Percentiles rank a stretch among this genome's conserved stretches.
Evolutionary conservation across 2,797 vertebrate species (phyloP).

Genomic region (Brachyalestes nurse): DNA sequence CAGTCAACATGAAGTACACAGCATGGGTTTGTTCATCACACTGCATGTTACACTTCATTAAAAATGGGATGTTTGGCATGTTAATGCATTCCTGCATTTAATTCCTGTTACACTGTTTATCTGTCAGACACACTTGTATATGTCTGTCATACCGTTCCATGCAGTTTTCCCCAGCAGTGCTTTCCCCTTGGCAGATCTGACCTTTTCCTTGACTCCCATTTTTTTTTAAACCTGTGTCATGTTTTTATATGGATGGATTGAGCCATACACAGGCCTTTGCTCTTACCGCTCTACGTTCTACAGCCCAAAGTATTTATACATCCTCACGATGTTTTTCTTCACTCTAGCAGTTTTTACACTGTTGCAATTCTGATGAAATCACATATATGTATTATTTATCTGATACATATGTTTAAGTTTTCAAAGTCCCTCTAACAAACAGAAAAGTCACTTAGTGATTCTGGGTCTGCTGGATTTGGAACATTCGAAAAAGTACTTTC

Average conservation of each 20-base stretch:
- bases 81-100: background rate
- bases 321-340: conserved; percentile 1
- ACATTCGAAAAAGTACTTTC: conserved; percentile 9
- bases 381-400: background rate
- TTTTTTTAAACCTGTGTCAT: background rate
- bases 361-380: too few species aligned
- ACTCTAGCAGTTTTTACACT: background rate
- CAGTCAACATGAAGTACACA: background rate
- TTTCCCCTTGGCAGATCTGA: background rate
- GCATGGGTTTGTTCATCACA: background rate
- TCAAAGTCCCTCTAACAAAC: conserved; percentile 11
- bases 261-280: background rate
- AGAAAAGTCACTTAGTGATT: background rate
- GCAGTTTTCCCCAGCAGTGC: conserved; percentile 1
- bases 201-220: background rate
- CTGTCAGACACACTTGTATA: background rate
- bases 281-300: background rate
- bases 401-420: background rate
- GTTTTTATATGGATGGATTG: conserved; percentile 9
- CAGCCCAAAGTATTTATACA: background rate
- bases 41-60: conserved; percentile 9
- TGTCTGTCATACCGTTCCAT: background rate
- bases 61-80: background rate
- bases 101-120: background rate
- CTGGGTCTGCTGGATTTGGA: background rate